These are phyloP conservation scores for Theretra japonica DNA, from an alignment of 2,888 invertebrate genomes.

Conservation along the genomic window DNA sequence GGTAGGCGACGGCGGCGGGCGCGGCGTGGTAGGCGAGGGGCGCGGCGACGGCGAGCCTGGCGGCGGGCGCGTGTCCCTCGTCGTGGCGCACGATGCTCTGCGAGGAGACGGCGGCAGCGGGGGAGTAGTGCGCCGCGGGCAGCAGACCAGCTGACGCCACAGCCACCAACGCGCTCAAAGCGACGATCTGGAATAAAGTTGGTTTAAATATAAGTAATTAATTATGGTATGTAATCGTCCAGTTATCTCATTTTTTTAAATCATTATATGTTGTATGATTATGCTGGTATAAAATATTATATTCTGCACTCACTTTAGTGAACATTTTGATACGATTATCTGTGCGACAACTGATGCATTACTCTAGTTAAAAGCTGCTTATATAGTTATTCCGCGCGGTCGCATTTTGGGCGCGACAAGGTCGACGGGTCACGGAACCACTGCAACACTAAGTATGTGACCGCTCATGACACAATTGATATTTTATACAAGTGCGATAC, in stretches of 20 bases:
- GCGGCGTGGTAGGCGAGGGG: conserved; percentile 46
- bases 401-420: conserved; percentile 68
- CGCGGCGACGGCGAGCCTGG: conserved; percentile 54
- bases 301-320: conserved; percentile 69
- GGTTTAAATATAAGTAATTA: neutral
- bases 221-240: too few relatives aligned
- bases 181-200: conserved; percentile 59
- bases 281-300: neutral
- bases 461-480: conserved; percentile 7
- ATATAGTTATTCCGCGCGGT: conserved; percentile 58
- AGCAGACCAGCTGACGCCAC: conserved; percentile 68
- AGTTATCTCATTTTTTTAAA: too few relatives aligned
- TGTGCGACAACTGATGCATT: conserved; percentile 64
- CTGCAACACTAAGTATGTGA: conserved; percentile 14
- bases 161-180: conserved; percentile 66
- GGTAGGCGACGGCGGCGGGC: conserved; percentile 47
- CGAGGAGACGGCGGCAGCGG: conserved; percentile 69
- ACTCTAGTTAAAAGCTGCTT: conserved; percentile 55
- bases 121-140: conserved; percentile 69
- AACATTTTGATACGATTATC: conserved; percentile 66
- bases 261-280: too few relatives aligned
- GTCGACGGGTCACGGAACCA: conserved; percentile 64
- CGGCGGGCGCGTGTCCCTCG: conserved; percentile 49
- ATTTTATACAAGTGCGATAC: neutral
- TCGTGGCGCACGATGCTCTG: conserved; percentile 76